phyloP scores from a whole-genome alignment of 2,797 vertebrate genomes.

The Muscicapa striata region DNA sequence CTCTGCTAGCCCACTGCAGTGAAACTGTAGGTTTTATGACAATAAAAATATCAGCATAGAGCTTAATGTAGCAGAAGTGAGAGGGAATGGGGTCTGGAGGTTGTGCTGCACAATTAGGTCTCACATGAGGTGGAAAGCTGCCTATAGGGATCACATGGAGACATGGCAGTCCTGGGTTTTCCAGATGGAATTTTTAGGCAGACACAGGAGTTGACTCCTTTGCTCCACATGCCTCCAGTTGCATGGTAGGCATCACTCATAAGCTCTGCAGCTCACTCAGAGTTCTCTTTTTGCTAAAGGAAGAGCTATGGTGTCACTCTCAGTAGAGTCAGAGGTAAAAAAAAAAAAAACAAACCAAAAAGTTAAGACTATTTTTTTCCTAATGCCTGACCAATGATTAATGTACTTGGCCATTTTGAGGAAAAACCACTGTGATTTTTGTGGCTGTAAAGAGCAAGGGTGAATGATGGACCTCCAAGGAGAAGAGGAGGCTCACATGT shows the following conservation, averaged over 20 bases:
- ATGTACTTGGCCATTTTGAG: background rate
- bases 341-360: background rate
- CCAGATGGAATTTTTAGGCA: background rate
- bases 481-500: background rate
- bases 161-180: background rate
- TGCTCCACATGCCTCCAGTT: fast-evolving
- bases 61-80: background rate
- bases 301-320: background rate
- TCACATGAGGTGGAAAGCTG: background rate
- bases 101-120: background rate
- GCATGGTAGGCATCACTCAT: background rate
- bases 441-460: background rate
- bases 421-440: background rate
- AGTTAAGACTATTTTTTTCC: background rate
- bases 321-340: background rate
- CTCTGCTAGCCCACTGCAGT: background rate
- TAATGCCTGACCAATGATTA: background rate
- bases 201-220: background rate
- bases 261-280: fast-evolving
- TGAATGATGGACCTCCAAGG: background rate
- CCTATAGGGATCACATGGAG: background rate
- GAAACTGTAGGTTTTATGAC: background rate
- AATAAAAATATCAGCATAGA: background rate
- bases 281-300: background rate
- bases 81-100: background rate